Percentiles rank a stretch among this genome's conserved stretches.
These are phyloP conservation scores for Rhopilema esculentum DNA, from an alignment of 30 jellyfish, hydroid and myxozoan genomes.

Conservation along the genomic window DNA sequence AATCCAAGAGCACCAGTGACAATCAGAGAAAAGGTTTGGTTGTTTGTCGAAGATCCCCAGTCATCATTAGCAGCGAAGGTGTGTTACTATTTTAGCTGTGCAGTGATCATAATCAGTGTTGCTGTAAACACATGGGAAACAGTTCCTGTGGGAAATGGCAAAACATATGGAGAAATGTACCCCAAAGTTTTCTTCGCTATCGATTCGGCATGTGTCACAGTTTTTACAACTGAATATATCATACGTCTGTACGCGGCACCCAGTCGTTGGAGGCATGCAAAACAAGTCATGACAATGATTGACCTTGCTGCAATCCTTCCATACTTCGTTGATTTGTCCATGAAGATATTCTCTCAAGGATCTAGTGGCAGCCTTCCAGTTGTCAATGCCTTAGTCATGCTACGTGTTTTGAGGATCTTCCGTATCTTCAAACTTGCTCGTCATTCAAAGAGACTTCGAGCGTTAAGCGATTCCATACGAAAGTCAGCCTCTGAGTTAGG, in stretches of 20 bases:
- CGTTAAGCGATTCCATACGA: slow-evolving; percentile 81
- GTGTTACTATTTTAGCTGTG: slow-evolving; percentile 89
- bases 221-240: slow-evolving; percentile 81
- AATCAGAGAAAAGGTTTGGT: slow-evolving; percentile 79
- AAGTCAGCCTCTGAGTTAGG: slow-evolving; percentile 95
- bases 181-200: slow-evolving; percentile 75
- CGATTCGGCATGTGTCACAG: slow-evolving; percentile 90
- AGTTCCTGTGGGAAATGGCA: slow-evolving; percentile 65
- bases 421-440: slow-evolving; percentile 95
- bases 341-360: slow-evolving; percentile 36
- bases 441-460: slow-evolving; percentile 91
- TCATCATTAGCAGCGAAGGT: slow-evolving; percentile 79
- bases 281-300: slow-evolving; percentile 76
- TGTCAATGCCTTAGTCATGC: slow-evolving; percentile 77
- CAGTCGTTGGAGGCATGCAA: slow-evolving; percentile 72
- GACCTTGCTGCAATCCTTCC: slow-evolving; percentile 97
- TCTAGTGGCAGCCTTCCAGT: slow-evolving; percentile 71
- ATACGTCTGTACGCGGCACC: slow-evolving; percentile 93
- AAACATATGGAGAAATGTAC: slow-evolving; percentile 85
- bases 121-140: slow-evolving; percentile 93
- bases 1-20: slow-evolving; percentile 36
- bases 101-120: slow-evolving; percentile 81
- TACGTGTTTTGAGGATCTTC: slow-evolving; percentile 80
- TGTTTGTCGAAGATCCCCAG: slow-evolving; percentile 82
- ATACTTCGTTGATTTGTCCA: slow-evolving; percentile 72